These are phyloP conservation scores for Spondyliosoma cantharus DNA, from an alignment of 2,797 vertebrate species.

Conservation along the genomic window DNA sequence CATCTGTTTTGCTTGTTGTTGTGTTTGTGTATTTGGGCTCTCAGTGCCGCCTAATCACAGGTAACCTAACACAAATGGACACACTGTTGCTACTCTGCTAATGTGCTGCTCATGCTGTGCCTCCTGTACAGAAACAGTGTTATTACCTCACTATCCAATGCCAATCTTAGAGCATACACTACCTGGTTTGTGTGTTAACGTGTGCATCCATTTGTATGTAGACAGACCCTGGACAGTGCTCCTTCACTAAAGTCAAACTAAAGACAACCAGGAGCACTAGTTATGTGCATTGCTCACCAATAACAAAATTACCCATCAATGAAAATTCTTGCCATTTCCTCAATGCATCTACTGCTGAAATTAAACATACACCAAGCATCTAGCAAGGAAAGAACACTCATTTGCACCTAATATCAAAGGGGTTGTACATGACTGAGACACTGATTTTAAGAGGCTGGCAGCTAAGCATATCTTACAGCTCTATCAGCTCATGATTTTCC, in stretches of 20 bases:
- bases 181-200: conserved; percentile 7
- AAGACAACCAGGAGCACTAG: not conserved
- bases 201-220: not conserved
- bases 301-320: not conserved
- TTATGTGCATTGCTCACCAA: not conserved
- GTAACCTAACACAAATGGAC: not conserved
- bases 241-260: not conserved
- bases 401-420: not conserved
- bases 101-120: not conserved
- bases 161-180: conserved; percentile 12
- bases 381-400: not conserved
- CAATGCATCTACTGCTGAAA: not conserved
- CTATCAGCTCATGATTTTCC: conserved; percentile 28
- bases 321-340: not conserved
- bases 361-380: not conserved
- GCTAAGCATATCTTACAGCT: conserved; percentile 21
- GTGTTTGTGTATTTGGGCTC: not conserved
- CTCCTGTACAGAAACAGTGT: not conserved
- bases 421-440: not conserved
- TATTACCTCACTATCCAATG: not conserved
- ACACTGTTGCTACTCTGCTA: not conserved
- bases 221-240: not conserved
- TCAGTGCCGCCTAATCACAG: not conserved
- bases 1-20: not conserved
- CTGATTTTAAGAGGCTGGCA: conserved; percentile 19